Percentiles rank a stretch among this genome's conserved stretches.
These are phyloP conservation scores for Habropoda laboriosa DNA, from an alignment of 1,140 invertebrate genomes.

Conservation along the genomic window DNA sequence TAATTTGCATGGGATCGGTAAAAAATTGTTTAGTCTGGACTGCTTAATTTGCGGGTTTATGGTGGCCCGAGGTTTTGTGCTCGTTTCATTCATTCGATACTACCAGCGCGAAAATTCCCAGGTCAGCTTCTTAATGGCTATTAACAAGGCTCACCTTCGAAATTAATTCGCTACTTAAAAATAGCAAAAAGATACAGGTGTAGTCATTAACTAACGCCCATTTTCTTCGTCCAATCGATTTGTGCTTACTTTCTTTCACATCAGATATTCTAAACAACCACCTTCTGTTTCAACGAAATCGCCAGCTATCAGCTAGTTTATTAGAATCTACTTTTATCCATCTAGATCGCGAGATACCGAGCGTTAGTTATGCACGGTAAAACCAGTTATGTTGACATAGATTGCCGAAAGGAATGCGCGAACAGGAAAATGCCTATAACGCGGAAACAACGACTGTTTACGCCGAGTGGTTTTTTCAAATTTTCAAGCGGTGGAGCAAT, in stretches of 20 bases:
- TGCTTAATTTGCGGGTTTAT: not conserved
- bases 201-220: not conserved
- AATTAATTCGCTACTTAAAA: not conserved
- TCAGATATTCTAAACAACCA: not conserved
- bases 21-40: conserved; percentile 6
- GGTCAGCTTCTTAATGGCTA: not conserved
- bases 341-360: not conserved
- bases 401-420: not conserved
- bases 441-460: conserved; percentile 4
- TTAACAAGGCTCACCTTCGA: not conserved
- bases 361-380: not conserved
- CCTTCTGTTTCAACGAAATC: not conserved
- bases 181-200: not conserved
- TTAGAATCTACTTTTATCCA: not conserved
- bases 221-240: not conserved
- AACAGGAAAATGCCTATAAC: not conserved
- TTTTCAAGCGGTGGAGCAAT: not conserved
- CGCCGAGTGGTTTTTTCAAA: too few species aligned
- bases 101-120: not conserved
- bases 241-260: not conserved
- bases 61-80: too few species aligned
- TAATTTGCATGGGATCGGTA: not conserved
- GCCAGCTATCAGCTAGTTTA: not conserved
- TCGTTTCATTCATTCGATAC: not conserved
- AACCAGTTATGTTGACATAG: not conserved